Conservation (phyloP, 2,797 vertebrate species). For the Myoxocephalus aenaeus region DNA sequence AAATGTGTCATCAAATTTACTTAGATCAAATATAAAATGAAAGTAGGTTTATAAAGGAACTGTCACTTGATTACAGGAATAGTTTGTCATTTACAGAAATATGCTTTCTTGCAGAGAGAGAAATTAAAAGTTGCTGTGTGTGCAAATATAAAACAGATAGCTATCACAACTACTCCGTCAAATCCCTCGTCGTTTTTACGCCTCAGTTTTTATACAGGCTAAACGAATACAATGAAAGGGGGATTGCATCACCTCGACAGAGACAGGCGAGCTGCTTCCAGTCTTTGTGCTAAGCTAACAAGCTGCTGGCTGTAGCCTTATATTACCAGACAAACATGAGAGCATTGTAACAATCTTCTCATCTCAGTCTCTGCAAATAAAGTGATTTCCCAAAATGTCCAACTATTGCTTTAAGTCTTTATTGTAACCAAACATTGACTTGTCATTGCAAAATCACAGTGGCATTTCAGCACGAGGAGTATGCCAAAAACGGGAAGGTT, state of each 20-base stretch:
- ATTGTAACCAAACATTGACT: no score
- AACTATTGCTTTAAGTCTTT: neutral
- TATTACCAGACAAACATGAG: neutral
- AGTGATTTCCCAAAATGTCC: neutral
- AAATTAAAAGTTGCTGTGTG: neutral
- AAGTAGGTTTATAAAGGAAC: neutral
- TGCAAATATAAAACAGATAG: neutral
- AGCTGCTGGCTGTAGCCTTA: neutral
- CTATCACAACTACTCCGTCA: neutral
- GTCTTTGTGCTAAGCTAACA: neutral
- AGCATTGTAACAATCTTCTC: neutral
- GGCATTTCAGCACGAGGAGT: neutral
- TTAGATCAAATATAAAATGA: neutral
- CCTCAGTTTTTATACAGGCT: neutral
- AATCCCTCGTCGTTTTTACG: neutral
- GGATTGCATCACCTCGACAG: neutral
- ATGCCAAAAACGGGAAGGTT: neutral
- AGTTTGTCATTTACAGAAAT: neutral
- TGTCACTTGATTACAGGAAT: neutral
- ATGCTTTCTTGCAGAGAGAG: neutral
- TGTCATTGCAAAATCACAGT: slow-evolving; percentile 19
- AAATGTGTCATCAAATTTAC: neutral
- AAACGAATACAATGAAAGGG: neutral
- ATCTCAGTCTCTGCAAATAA: neutral
- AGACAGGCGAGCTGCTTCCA: neutral